A percentile compares a stretch with the other conserved stretches of the same genome.
Evolutionary conservation across 2,797 vertebrate genomes (phyloP).

Genomic region (Pseudopleuronectes americanus): DNA sequence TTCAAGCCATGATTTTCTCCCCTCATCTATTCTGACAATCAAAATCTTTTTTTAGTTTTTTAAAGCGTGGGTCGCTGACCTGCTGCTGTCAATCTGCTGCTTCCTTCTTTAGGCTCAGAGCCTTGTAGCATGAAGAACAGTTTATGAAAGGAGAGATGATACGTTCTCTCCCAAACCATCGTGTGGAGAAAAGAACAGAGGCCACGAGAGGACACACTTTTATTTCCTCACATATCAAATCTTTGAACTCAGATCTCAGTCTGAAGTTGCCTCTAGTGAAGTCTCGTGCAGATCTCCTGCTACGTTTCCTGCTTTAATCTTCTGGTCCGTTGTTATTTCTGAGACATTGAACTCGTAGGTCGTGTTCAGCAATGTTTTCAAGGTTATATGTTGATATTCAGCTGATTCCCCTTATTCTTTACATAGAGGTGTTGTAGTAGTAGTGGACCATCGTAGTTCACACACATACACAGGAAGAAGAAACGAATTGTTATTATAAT

Average conservation of each 20-base stretch:
- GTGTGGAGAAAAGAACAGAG: slow-evolving; percentile 23
- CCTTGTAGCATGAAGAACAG: slow-evolving; percentile 28
- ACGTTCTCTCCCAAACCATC: background rate
- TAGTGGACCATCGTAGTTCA: too few relatives aligned
- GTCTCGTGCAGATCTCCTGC: background rate
- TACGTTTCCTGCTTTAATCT: slow-evolving; percentile 37
- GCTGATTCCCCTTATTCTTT: too few relatives aligned
- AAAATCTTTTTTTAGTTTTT: too few relatives aligned
- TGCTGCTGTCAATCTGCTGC: background rate
- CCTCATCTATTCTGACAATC: slow-evolving; percentile 11
- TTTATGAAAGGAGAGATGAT: slow-evolving; percentile 34
- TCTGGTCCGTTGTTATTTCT: background rate
- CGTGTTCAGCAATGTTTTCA: too few relatives aligned
- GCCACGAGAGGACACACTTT: slow-evolving; percentile 36
- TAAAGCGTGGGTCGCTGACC: background rate
- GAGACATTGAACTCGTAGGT: too few relatives aligned
- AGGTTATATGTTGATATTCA: too few relatives aligned
- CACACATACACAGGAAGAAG: too few relatives aligned
- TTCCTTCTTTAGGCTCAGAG: too few relatives aligned
- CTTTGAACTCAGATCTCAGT: slow-evolving; percentile 50
- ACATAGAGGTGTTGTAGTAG: too few relatives aligned
- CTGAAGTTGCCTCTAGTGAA: slow-evolving; percentile 36
- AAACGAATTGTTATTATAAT: too few relatives aligned
- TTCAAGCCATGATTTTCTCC: slow-evolving; percentile 8
- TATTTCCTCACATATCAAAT: slow-evolving; percentile 39